These are phyloP conservation scores for Cantharis rufa DNA, from an alignment of 2,888 invertebrate genomes.

Conservation along the genomic window DNA sequence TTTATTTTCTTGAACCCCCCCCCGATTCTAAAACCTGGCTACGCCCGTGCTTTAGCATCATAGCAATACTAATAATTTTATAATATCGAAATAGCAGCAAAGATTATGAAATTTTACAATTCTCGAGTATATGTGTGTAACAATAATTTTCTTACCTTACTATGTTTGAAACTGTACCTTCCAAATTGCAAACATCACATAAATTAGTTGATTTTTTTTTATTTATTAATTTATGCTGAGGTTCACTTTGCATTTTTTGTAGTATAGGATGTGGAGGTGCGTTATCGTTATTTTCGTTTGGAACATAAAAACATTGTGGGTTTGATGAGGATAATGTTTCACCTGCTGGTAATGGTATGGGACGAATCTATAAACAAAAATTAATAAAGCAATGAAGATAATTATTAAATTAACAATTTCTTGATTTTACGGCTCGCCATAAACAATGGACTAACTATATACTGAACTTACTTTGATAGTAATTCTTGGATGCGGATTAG, in stretches of 20 bases:
- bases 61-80: no score
- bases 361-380: slow-evolving; percentile 64
- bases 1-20: no score
- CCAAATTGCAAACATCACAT: slow-evolving; percentile 70
- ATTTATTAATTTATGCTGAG: slow-evolving; percentile 3
- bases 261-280: slow-evolving; percentile 46
- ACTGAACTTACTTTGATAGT: slow-evolving; percentile 73
- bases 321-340: slow-evolving; percentile 65
- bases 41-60: no score
- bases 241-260: background rate
- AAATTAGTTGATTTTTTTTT: slow-evolving; percentile 7
- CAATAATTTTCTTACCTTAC: slow-evolving; percentile 71
- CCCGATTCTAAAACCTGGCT: no score
- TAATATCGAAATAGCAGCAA: no score
- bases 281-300: slow-evolving; percentile 66
- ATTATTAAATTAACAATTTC: no score
- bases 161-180: slow-evolving; percentile 67
- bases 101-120: no score
- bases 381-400: background rate
- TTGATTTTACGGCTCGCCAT: no score
- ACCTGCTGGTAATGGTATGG: slow-evolving; percentile 78
- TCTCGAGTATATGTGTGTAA: no score
- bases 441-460: no score
- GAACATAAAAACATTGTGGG: slow-evolving; percentile 79
- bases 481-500: slow-evolving; percentile 72